A percentile compares a stretch with the other conserved stretches of the same genome.
phyloP scores from a whole-genome alignment of 2,888 invertebrate species.

The Lasioglossum malachurum region DNA sequence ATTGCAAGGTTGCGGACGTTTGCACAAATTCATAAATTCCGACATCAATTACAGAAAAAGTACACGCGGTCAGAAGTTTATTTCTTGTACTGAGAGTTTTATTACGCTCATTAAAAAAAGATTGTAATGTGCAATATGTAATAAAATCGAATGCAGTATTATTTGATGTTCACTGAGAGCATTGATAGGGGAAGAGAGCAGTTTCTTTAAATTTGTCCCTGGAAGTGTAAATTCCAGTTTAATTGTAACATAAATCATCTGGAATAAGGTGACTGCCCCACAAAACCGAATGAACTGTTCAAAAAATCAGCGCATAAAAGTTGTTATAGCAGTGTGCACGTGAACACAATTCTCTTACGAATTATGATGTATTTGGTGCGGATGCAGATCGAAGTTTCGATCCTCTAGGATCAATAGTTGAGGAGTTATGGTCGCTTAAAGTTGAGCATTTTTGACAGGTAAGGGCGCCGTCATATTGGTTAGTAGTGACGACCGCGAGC shows the following conservation, averaged over 20 bases:
- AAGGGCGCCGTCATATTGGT: too few relatives aligned
- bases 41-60: neutral
- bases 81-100: neutral
- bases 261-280: neutral
- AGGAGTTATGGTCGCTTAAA: too few relatives aligned
- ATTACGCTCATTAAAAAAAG: neutral
- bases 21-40: slow-evolving; percentile 2
- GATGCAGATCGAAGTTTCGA: too few relatives aligned
- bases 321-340: neutral
- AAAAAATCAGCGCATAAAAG: neutral
- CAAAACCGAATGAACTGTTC: neutral
- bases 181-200: neutral
- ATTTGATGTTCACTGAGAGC: neutral
- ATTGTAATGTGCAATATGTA: neutral
- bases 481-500: too few relatives aligned
- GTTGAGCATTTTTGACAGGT: too few relatives aligned
- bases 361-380: too few relatives aligned
- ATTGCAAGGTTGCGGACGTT: neutral
- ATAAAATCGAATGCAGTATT: neutral
- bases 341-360: neutral
- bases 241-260: neutral
- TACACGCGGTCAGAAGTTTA: neutral
- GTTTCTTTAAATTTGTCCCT: neutral
- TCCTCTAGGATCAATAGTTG: too few relatives aligned
- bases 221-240: neutral